Evolutionary conservation across 2,113 vertebrate species (phyloP).

Genomic region (Callocephalon fimbriatum): DNA sequence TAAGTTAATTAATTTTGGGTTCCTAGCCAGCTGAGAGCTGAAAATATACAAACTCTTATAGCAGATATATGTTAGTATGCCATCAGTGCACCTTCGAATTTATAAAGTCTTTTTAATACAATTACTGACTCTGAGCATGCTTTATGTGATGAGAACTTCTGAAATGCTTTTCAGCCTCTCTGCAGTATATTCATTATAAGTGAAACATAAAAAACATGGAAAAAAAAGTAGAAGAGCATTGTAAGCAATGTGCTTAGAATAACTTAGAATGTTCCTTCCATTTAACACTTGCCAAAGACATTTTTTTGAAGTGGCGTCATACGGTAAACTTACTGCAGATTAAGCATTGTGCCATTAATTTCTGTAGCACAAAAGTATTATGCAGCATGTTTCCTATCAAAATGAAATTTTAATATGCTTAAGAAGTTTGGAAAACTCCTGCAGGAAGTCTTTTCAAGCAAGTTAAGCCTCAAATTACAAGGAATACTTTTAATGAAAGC

Average conservation of each 20-base stretch:
- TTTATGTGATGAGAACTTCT: background rate
- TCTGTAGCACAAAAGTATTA: background rate
- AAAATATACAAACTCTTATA: background rate
- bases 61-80: background rate
- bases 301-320: background rate
- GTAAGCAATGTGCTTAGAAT: background rate
- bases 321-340: background rate
- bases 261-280: background rate
- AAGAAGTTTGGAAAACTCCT: background rate
- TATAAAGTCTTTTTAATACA: background rate
- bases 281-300: background rate
- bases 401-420: background rate
- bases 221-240: background rate
- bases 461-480: conserved; percentile 13
- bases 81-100: background rate
- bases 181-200: background rate
- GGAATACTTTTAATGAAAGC: background rate
- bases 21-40: background rate
- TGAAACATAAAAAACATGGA: background rate
- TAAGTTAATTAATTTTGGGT: background rate
- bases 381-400: background rate
- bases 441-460: background rate
- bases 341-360: background rate
- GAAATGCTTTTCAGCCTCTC: background rate
- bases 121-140: background rate